Conservation (phyloP, 30 jellyfish, hydroid and myxozoan genomes). For the Mastigias papua region DNA sequence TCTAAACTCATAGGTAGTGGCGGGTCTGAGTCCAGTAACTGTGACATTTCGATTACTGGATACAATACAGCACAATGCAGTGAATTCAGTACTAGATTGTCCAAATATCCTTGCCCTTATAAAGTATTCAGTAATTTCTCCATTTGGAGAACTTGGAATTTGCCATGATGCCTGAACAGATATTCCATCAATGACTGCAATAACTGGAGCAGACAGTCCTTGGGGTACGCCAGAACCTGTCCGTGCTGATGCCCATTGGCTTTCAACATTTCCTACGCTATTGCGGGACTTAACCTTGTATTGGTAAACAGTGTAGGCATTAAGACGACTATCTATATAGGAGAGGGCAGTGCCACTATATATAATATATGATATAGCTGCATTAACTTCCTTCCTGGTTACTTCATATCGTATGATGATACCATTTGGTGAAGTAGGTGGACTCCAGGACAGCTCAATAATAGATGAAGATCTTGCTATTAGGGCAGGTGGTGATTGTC, state of each 20-base stretch:
- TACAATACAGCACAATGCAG: slow-evolving; percentile 83
- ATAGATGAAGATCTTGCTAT: slow-evolving; percentile 68
- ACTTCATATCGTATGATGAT: slow-evolving; percentile 66
- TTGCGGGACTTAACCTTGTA: slow-evolving; percentile 83
- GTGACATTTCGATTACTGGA: slow-evolving; percentile 50
- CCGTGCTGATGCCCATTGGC: slow-evolving; percentile 79
- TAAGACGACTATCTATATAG: slow-evolving; percentile 82
- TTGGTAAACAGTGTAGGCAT: slow-evolving; percentile 82
- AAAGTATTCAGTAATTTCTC: slow-evolving; percentile 69
- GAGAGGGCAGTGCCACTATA: slow-evolving; percentile 69
- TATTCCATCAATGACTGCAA: slow-evolving; percentile 74
- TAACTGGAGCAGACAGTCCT: slow-evolving; percentile 72
- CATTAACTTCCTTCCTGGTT: slow-evolving; percentile 55
- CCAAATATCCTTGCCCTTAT: slow-evolving; percentile 78
- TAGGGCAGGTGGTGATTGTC: slow-evolving; percentile 85
- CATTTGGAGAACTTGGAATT: slow-evolving; percentile 88
- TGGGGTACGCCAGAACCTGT: slow-evolving; percentile 87
- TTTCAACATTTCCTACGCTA: slow-evolving; percentile 78
- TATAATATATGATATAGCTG: slow-evolving; percentile 37
- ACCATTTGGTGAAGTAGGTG: slow-evolving; percentile 92
- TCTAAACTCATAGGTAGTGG: slow-evolving; percentile 91
- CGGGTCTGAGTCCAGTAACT: slow-evolving; percentile 82
- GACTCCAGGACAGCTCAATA: slow-evolving; percentile 82
- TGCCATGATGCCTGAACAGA: slow-evolving; percentile 82
- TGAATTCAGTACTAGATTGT: slow-evolving; percentile 54